Evolutionary conservation across 2,797 vertebrate genomes (phyloP).

Genomic region (Carcharodon carcharias): DNA sequence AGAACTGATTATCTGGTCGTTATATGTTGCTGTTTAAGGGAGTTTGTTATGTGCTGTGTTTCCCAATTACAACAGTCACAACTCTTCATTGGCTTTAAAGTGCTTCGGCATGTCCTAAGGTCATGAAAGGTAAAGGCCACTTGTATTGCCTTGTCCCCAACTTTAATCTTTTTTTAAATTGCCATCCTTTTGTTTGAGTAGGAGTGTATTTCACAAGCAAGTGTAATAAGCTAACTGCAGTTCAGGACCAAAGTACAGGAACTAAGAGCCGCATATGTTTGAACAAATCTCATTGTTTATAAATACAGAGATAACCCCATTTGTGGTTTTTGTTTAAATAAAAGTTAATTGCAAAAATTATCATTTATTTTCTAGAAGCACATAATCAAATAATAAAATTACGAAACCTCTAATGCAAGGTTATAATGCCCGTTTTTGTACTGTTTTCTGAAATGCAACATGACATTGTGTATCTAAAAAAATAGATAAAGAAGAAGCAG

Average conservation of each 20-base stretch:
- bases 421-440: background rate
- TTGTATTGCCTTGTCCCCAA: background rate
- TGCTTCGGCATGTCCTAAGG: background rate
- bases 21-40: background rate
- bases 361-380: background rate
- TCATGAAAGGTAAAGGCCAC: background rate
- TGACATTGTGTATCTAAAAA: background rate
- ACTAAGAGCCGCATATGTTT: background rate
- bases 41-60: background rate
- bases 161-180: background rate
- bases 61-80: background rate
- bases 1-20: too few relatives aligned
- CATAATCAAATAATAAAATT: background rate
- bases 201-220: background rate
- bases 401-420: background rate
- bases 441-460: background rate
- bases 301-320: background rate
- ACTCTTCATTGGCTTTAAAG: background rate
- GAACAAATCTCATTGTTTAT: background rate
- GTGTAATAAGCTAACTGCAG: background rate
- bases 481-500: too few relatives aligned
- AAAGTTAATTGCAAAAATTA: background rate
- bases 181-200: background rate
- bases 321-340: background rate
- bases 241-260: background rate